These are phyloP conservation scores for Leptodirus hochenwartii DNA, from an alignment of 2,888 invertebrate species.

Conservation along the genomic window DNA sequence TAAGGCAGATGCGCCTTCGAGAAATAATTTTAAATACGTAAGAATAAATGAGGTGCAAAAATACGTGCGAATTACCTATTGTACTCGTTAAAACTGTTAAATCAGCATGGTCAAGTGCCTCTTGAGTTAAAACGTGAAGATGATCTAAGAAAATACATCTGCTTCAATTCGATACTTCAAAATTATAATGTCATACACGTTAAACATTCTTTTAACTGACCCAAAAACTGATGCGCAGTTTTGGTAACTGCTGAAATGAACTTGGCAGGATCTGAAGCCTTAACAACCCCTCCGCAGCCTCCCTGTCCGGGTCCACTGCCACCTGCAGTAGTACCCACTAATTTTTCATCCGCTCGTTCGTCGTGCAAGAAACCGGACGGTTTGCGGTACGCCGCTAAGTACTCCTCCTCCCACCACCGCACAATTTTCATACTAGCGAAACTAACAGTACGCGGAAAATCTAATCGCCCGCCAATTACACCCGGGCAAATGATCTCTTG, in stretches of 20 bases:
- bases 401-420: constrained; percentile 76
- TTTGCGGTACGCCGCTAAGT: constrained; percentile 53
- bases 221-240: constrained; percentile 50
- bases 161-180: constrained; percentile 2
- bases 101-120: constrained; percentile 71
- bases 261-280: constrained; percentile 58
- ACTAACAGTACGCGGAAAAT: constrained; percentile 68
- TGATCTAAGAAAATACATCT: constrained; percentile 35
- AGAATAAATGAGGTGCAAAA: too few species aligned
- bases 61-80: too few species aligned
- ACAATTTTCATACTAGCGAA: constrained; percentile 72
- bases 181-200: constrained; percentile 2
- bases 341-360: constrained; percentile 10
- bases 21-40: too few species aligned
- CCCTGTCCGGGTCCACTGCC: constrained; percentile 26
- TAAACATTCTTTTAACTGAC: too few species aligned
- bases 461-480: constrained; percentile 63
- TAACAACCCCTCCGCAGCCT: constrained; percentile 39
- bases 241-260: constrained; percentile 52
- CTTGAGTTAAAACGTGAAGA: constrained; percentile 60
- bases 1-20: constrained; percentile 57
- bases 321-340: constrained; percentile 18
- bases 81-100: constrained; percentile 63
- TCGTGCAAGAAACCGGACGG: constrained; percentile 34
- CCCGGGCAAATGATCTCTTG: constrained; percentile 62